Percentiles rank a stretch among this genome's conserved stretches.
Conservation (phyloP, 2,888 invertebrate genomes). For the Incurvaria masculella region DNA sequence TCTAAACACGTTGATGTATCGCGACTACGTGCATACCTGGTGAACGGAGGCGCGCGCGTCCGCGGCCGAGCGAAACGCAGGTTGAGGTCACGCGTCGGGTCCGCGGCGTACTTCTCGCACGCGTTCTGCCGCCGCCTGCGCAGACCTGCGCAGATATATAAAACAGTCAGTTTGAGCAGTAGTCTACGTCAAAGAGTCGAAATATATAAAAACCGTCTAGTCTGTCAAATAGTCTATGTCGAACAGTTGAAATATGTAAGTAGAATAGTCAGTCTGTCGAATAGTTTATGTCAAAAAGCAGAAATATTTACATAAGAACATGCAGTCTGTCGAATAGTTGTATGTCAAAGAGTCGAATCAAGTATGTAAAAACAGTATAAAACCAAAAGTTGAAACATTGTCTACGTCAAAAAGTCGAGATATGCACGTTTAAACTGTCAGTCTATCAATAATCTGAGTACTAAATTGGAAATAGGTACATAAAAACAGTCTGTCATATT, state of each 20-base stretch:
- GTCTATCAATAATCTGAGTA: too few relatives aligned
- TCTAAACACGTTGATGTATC: too few relatives aligned
- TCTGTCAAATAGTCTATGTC: neutral
- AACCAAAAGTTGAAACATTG: too few relatives aligned
- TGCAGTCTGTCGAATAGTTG: too few relatives aligned
- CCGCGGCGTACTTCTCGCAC: conserved; percentile 80
- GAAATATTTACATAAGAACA: too few relatives aligned
- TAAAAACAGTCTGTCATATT: too few relatives aligned
- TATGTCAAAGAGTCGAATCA: too few relatives aligned
- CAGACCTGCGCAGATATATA: conserved; percentile 48
- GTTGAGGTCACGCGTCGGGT: conserved; percentile 75
- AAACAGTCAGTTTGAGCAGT: neutral
- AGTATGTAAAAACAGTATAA: too few relatives aligned
- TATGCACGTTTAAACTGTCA: too few relatives aligned
- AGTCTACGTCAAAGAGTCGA: neutral
- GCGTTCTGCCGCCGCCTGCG: conserved; percentile 69
- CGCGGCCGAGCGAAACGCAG: conserved; percentile 74
- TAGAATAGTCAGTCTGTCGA: neutral
- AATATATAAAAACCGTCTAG: neutral
- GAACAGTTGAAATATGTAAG: neutral
- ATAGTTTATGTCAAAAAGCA: too few relatives aligned
- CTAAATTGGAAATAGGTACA: too few relatives aligned
- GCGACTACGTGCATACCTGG: conserved; percentile 22
- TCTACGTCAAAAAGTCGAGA: too few relatives aligned
- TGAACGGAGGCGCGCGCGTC: conserved; percentile 35